A percentile compares a stretch with the other conserved stretches of the same genome.
These are phyloP conservation scores for Melipona quadrifasciata DNA, from an alignment of 1,140 invertebrate species.

Conservation along the genomic window DNA sequence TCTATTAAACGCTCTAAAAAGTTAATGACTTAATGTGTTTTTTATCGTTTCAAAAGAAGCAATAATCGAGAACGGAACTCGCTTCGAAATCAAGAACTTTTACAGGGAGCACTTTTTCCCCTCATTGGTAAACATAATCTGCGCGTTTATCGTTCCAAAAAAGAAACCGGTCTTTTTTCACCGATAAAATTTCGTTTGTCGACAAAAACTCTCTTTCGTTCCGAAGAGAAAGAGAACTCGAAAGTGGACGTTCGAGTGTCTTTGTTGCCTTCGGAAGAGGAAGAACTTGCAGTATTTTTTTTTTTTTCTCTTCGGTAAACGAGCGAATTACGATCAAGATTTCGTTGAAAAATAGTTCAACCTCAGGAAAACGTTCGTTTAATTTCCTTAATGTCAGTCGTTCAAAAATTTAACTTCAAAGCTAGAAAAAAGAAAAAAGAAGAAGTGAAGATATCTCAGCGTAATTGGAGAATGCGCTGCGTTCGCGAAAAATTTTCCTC, in stretches of 20 bases:
- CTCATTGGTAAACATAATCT: neutral
- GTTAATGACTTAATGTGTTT: slow-evolving; percentile 5
- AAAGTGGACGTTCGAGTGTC: neutral
- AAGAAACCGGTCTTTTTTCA: neutral
- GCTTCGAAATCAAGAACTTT: neutral
- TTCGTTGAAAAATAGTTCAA: neutral
- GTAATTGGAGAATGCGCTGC: neutral
- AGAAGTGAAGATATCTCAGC: no score
- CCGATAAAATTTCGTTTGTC: slow-evolving; percentile 6
- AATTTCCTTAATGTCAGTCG: neutral
- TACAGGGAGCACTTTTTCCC: neutral
- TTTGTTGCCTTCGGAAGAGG: neutral
- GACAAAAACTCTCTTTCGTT: neutral
- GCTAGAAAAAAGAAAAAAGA: neutral
- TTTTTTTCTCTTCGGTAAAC: neutral
- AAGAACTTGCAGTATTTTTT: neutral
- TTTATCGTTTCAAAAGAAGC: neutral
- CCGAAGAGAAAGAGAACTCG: neutral
- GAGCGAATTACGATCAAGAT: neutral
- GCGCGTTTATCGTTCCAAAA: neutral
- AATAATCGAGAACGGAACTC: neutral
- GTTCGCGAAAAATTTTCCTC: neutral
- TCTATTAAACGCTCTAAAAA: neutral
- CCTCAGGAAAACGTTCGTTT: neutral
- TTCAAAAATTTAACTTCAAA: neutral